A percentile compares a stretch with the other conserved stretches of the same genome.
phyloP scores from a whole-genome alignment of 1,140 invertebrate genomes.

The Wasmannia auropunctata region DNA sequence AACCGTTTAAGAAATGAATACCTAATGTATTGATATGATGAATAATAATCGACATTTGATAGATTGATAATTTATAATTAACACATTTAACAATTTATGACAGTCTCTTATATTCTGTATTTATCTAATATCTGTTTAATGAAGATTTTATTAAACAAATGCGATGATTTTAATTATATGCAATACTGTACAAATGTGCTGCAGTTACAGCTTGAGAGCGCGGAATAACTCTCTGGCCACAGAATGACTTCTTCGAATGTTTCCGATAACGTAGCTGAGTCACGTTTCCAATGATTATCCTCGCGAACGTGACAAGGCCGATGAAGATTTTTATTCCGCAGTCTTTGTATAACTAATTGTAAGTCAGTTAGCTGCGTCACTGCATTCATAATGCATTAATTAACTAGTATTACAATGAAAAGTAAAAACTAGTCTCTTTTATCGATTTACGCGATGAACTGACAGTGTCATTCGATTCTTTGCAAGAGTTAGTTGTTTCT shows the following conservation, averaged over 20 bases:
- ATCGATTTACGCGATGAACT: background rate
- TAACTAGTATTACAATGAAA: background rate
- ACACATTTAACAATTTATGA: too few species aligned
- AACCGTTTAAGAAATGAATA: too few species aligned
- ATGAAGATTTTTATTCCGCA: background rate
- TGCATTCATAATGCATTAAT: background rate
- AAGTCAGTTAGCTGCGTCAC: background rate
- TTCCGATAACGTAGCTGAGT: slow-evolving; percentile 7
- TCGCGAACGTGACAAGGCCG: background rate
- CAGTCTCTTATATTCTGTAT: background rate
- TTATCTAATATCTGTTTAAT: too few species aligned
- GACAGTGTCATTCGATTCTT: background rate
- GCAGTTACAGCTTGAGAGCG: background rate
- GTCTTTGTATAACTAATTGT: background rate
- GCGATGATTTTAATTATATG: too few species aligned
- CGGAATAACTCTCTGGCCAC: background rate
- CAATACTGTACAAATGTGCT: background rate
- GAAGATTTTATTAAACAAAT: background rate
- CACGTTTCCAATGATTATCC: background rate
- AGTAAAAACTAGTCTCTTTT: background rate
- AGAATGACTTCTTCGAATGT: background rate
- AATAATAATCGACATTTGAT: background rate
- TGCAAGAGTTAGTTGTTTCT: background rate
- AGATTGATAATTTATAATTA: too few species aligned
- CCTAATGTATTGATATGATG: too few species aligned